Evolutionary conservation across 2,888 invertebrate species (phyloP).

Genomic region (Teleogryllus oceanicus): DNA sequence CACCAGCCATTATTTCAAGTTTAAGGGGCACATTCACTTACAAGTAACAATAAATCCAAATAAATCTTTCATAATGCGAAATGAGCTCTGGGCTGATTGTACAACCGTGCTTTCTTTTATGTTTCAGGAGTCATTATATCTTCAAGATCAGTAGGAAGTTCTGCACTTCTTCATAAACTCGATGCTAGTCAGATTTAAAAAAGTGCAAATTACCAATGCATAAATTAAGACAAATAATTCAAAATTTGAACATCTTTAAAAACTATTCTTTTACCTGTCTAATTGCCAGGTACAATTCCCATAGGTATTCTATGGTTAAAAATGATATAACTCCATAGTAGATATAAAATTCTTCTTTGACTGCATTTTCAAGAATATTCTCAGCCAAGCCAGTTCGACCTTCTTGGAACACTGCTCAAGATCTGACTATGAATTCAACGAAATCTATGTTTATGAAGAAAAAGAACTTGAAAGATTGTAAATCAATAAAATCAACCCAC

Average conservation of each 20-base stretch:
- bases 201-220: not conserved
- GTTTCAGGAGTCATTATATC: slow-evolving; percentile 77
- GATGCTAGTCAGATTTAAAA: slow-evolving; percentile 55
- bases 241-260: slow-evolving; percentile 23
- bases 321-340: slow-evolving; percentile 57
- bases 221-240: too few relatives aligned
- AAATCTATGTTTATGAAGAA: too few relatives aligned
- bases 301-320: slow-evolving; percentile 71
- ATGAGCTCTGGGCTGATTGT: slow-evolving; percentile 81
- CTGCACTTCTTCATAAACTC: slow-evolving; percentile 63
- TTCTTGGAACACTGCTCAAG: not conserved
- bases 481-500: too few relatives aligned
- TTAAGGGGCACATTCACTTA: slow-evolving; percentile 48
- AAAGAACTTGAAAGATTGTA: too few relatives aligned
- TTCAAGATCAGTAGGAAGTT: slow-evolving; percentile 72
- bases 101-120: slow-evolving; percentile 84
- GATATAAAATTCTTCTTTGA: slow-evolving; percentile 37
- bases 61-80: slow-evolving; percentile 70
- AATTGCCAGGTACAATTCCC: slow-evolving; percentile 79
- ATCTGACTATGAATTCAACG: too few relatives aligned
- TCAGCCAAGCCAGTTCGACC: not conserved
- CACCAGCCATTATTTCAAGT: not conserved
- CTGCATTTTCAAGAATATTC: not conserved
- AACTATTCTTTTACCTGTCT: slow-evolving; percentile 65
- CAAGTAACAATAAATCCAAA: slow-evolving; percentile 71